phyloP scores from a whole-genome alignment of 2,797 vertebrate genomes.

The Rhinella marina region DNA sequence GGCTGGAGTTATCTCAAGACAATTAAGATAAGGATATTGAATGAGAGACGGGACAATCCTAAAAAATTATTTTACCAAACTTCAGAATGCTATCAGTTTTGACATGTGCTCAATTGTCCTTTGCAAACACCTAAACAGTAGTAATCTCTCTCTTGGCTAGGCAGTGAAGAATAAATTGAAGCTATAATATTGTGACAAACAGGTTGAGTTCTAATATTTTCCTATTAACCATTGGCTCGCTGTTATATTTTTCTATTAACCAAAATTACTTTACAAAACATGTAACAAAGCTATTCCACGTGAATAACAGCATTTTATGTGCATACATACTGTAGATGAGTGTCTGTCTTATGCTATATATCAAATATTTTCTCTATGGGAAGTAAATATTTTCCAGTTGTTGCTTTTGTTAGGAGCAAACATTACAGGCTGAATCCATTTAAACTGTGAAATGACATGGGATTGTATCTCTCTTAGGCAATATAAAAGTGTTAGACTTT shows the following conservation, averaged over 20 bases:
- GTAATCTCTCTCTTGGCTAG: neutral
- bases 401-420: constrained; percentile 18
- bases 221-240: neutral
- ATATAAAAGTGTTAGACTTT: constrained; percentile 53
- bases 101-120: neutral
- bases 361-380: neutral
- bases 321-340: neutral
- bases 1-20: neutral
- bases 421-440: constrained; percentile 52
- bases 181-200: neutral
- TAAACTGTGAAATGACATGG: constrained; percentile 57
- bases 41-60: neutral
- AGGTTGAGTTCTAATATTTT: neutral
- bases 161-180: neutral
- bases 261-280: neutral
- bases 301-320: neutral
- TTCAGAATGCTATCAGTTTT: neutral
- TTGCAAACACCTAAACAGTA: neutral
- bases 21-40: constrained; percentile 12
- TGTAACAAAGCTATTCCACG: neutral
- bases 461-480: constrained; percentile 52
- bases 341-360: neutral
- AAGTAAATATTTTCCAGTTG: neutral
- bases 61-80: neutral
- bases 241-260: neutral